Percentiles rank a stretch among this genome's conserved stretches.
Evolutionary conservation across 2,797 vertebrate genomes (phyloP).

Genomic region (Macroramphosus scolopax): DNA sequence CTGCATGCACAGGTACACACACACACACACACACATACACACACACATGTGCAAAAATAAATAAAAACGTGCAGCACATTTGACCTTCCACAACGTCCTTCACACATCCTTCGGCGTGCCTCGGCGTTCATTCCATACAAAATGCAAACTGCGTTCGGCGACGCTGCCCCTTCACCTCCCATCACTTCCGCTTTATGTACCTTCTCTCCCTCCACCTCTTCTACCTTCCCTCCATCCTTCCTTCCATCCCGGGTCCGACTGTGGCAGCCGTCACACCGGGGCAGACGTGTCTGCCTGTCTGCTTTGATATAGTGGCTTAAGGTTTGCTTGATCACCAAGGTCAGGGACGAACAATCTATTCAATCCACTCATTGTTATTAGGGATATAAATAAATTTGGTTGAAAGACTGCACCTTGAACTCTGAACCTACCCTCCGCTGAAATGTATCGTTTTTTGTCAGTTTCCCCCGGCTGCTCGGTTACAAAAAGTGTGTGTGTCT

Average conservation of each 20-base stretch:
- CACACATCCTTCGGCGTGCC: constrained; percentile 74
- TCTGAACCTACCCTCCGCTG: constrained; percentile 84
- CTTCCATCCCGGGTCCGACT: constrained; percentile 8
- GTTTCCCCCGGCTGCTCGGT: constrained; percentile 53
- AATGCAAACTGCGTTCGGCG: constrained; percentile 68
- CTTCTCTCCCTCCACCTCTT: constrained; percentile 7
- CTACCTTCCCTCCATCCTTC: constrained; percentile 25
- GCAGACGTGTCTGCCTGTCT: constrained; percentile 59
- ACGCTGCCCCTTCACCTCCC: constrained; percentile 57
- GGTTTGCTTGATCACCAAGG: constrained; percentile 84
- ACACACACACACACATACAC: too few relatives aligned
- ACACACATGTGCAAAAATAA: too few relatives aligned
- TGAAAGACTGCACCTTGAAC: constrained; percentile 87
- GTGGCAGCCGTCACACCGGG: constrained; percentile 44
- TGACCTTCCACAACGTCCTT: constrained; percentile 72
- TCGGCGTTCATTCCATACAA: constrained; percentile 79
- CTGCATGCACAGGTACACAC: background rate
- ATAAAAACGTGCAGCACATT: too few relatives aligned
- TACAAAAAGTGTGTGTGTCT: constrained; percentile 47
- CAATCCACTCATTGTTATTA: constrained; percentile 91
- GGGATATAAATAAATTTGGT: constrained; percentile 93
- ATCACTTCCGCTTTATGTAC: constrained; percentile 46
- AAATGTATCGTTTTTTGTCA: constrained; percentile 75
- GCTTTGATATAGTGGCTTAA: constrained; percentile 73
- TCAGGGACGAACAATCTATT: constrained; percentile 86